Evolutionary conservation across 1,140 invertebrate genomes (phyloP), one percentile per base, ranked within the genome.

Genomic region (Drosophila bocqueti): DNA sequence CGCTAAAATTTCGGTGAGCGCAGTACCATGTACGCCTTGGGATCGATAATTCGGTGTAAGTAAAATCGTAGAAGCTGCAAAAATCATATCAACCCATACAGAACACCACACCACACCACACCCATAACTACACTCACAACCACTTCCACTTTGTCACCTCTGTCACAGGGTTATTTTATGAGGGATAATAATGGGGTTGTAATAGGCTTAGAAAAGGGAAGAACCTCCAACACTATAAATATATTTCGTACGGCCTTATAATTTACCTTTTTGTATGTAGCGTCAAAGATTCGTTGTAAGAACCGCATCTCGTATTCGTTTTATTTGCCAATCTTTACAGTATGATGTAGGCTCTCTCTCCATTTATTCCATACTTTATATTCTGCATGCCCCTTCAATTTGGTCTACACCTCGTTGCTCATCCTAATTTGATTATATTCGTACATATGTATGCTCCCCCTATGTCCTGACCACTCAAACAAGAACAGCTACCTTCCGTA

Each of bases 31-130:
- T 96, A 97, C 96, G 96, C 96, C 93, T 95, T 97, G 95, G 96
- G 96, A 94, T 95, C 96, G 92, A 95, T 97, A 93, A 95, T 96
- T 93, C 96, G 96, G 95, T 97, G 96, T 97, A 96, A 97, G 97
- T 97, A 96, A 94, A 38, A 81, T 58, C 55, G 72, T 79, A 55
- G 65, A 75, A 83, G 43, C 55, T 68, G 62, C 50, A 62, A 72
- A 49, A 34, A 52, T 57, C 40, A 64, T 43, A 63, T 10, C 42
- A 59, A 74, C 43, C 43, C 57, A 83, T 24, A 46, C 45, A 46
- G 11, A 5, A 26, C 24, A 49, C 24, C 15, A 49, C 11, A 47
- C 73, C 42, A 60, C 36, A 68, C 73, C 42, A 60, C 42, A 68
- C 45, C 69, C 40, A 45, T 57, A 72, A 2, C 13, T n/a, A 60